phyloP scores from a whole-genome alignment of 2,888 invertebrate species.

The Limnephilus lunatus region DNA sequence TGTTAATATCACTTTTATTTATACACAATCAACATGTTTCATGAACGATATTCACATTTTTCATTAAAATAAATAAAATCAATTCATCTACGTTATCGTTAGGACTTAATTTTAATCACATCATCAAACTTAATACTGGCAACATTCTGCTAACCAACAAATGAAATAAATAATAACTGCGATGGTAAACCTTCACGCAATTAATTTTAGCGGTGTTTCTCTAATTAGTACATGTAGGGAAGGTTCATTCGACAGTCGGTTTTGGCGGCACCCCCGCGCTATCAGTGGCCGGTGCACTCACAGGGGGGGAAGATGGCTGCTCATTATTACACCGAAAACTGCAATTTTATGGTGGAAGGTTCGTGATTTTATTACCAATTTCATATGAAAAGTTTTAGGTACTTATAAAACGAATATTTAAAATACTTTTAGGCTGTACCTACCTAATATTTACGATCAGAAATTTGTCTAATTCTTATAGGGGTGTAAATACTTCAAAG shows the following conservation, averaged over 20 bases:
- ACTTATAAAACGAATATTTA: not conserved
- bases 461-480: too few relatives aligned
- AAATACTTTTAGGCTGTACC: too few relatives aligned
- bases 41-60: too few relatives aligned
- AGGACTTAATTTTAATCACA: not conserved
- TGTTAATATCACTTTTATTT: too few relatives aligned
- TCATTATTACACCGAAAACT: not conserved
- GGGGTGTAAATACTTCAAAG: not conserved
- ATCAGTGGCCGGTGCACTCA: not conserved
- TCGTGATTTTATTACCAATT: not conserved
- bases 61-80: too few relatives aligned
- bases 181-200: slow-evolving; percentile 8
- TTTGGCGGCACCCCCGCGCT: not conserved
- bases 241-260: slow-evolving; percentile 6
- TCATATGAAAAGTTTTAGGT: not conserved
- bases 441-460: too few relatives aligned
- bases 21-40: too few relatives aligned
- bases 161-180: not conserved
- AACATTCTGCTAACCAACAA: not conserved
- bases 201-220: slow-evolving; percentile 27
- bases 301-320: not conserved
- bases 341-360: not conserved
- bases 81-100: too few relatives aligned
- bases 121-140: not conserved
- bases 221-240: slow-evolving; percentile 30